Conservation (phyloP, 2,797 vertebrate species). For the Gambelia wislizenii region DNA sequence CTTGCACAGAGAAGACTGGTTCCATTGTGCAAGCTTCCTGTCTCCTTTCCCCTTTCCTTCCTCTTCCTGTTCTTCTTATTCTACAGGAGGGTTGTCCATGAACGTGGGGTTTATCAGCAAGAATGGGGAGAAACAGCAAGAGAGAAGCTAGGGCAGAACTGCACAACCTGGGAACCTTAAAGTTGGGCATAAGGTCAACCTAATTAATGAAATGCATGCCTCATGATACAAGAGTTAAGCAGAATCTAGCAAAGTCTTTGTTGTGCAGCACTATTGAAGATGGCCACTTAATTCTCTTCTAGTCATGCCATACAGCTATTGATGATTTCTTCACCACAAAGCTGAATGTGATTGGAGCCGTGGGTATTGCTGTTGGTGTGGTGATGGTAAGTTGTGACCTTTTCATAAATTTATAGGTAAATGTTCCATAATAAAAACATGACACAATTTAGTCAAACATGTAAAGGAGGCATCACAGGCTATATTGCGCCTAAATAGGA, state of each 20-base stretch:
- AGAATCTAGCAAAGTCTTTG: not conserved
- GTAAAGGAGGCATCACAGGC: not conserved
- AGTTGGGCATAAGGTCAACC: not conserved
- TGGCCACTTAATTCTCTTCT: constrained; percentile 16
- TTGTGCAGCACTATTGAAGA: not conserved
- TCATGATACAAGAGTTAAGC: not conserved
- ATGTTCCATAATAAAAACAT: not conserved
- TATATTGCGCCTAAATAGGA: too few species aligned
- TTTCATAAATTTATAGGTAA: too few species aligned
- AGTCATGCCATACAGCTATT: constrained; percentile 90
- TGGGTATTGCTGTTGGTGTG: constrained; percentile 89
- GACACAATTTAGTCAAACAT: too few species aligned
- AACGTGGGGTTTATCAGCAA: too few species aligned
- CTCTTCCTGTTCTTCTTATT: not conserved
- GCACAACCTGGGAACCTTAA: not conserved
- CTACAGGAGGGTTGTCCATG: not conserved
- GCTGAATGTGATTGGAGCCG: constrained; percentile 91
- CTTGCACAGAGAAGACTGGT: not conserved
- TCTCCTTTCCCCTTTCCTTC: not conserved
- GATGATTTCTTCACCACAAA: constrained; percentile 90
- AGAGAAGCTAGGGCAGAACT: not conserved
- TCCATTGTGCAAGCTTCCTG: not conserved
- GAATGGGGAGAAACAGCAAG: not conserved
- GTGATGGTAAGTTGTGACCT: constrained; percentile 87
- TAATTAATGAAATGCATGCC: not conserved